phyloP scores from a whole-genome alignment of 1,140 invertebrate species.

The Atopsyche davidsoni region DNA sequence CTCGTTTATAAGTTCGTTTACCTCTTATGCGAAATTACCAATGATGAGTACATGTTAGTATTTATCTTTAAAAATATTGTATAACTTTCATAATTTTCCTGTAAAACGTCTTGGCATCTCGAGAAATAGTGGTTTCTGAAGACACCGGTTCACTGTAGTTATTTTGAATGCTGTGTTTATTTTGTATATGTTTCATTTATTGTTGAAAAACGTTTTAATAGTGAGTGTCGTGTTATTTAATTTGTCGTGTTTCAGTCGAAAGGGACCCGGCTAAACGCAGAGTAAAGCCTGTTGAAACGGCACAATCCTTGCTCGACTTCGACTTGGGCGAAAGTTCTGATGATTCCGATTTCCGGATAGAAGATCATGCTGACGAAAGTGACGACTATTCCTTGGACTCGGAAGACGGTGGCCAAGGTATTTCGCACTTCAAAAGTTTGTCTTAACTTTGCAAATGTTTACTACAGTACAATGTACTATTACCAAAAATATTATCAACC shows the following conservation, averaged over 20 bases:
- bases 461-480: too few relatives aligned
- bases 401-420: slow-evolving; percentile 50
- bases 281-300: slow-evolving; percentile 76
- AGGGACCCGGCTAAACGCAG: slow-evolving; percentile 78
- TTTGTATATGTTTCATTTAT: too few relatives aligned
- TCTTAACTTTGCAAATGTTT: too few relatives aligned
- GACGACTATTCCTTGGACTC: slow-evolving; percentile 58
- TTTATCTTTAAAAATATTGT: slow-evolving; percentile 1
- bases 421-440: too few relatives aligned
- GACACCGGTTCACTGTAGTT: too few relatives aligned
- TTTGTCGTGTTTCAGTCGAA: slow-evolving; percentile 56
- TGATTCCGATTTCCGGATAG: slow-evolving; percentile 91
- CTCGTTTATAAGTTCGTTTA: not conserved
- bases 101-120: not conserved
- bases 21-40: slow-evolving; percentile 1
- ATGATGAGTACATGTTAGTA: slow-evolving; percentile 10
- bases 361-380: slow-evolving; percentile 74
- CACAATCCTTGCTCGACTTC: slow-evolving; percentile 53
- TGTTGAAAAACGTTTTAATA: too few relatives aligned
- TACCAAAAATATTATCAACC: too few relatives aligned
- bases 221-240: too few relatives aligned
- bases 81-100: not conserved
- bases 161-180: too few relatives aligned
- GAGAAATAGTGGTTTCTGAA: too few relatives aligned
- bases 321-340: slow-evolving; percentile 89